Evolutionary conservation across 2,888 invertebrate species (phyloP), one percentile per base, ranked within the genome.

Genomic region (Callinectes sapidus): DNA sequence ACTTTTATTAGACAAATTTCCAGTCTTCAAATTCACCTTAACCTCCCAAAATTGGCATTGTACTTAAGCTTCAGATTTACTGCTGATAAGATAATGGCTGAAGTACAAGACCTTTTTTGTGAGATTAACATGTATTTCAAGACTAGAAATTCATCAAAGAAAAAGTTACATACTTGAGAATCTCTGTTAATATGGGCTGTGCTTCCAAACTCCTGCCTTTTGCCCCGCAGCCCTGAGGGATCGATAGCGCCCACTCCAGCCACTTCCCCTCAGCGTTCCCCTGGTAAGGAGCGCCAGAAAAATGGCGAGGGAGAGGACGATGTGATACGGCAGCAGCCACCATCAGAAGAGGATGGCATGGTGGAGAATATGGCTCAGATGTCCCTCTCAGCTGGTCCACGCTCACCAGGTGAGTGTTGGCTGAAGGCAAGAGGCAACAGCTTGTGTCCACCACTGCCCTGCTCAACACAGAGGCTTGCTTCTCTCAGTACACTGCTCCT

Each of bases 231-330:
- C 48, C n/a, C 90, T 35, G 90, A 92, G 55, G 94, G 91, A 28
- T 94, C 94, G 6, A 91, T 94, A 39, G 94, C 94, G 10, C 94
- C 94, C 23, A 94, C 94, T 16, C 94, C 94, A 54, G 94, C 94
- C 71, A 93, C 94, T 1, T 94, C 94, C 48, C 94, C 94, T 2
- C 91, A 92, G 13, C 87, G 85, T n/a, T 92, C 94, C 16, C 91
- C 92, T 23, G 32, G 71, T 86, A 91, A 93, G 87, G 92, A 35
- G 48, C 32, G 71, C 14, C 81, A 89, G 77, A 23, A 89, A 86
- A 91, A 91, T 32, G 39, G 54, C 8, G 91, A 90, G 42, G 92
- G 89, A 1, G 54, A 71, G 87, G 91, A 90, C 32, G 89, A 32
- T 39, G 92, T 91, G 39, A 81, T 93, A 10, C 35, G 90, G 61